These are phyloP conservation scores for Zoanthus sansibaricus DNA, from an alignment of 92 coral and sea anemone species.

Conservation along the genomic window DNA sequence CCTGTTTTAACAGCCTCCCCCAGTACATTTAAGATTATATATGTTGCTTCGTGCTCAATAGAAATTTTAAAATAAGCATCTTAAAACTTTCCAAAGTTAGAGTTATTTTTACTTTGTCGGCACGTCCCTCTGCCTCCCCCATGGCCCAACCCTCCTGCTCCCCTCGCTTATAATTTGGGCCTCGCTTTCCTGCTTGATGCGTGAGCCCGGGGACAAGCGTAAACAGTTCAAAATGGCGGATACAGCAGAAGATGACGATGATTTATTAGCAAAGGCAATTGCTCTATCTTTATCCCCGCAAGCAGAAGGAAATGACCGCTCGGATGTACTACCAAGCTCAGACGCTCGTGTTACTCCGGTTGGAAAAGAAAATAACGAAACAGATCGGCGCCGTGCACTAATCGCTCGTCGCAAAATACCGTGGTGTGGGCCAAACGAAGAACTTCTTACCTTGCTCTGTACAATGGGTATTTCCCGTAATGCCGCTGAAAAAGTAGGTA, in stretches of 20 bases:
- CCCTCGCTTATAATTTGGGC: too few relatives aligned
- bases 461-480: constrained; percentile 84
- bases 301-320: background rate
- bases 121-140: too few relatives aligned
- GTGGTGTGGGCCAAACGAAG: constrained; percentile 74
- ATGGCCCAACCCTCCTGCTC: too few relatives aligned
- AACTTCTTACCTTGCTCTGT: constrained; percentile 64
- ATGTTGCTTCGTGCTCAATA: too few relatives aligned
- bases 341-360: constrained; percentile 8
- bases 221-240: constrained; percentile 51
- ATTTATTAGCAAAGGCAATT: constrained; percentile 33
- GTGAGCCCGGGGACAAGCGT: background rate
- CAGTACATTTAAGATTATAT: too few relatives aligned
- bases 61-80: too few relatives aligned
- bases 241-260: constrained; percentile 31
- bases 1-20: too few relatives aligned
- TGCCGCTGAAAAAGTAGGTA: constrained; percentile 83
- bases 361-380: constrained; percentile 17
- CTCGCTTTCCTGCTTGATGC: background rate
- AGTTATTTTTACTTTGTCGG: too few relatives aligned
- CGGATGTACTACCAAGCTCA: constrained; percentile 11
- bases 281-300: constrained; percentile 38
- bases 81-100: too few relatives aligned
- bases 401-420: constrained; percentile 32
- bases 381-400: constrained; percentile 30